Base-by-base conservation (phyloP, 2,113 vertebrate species). In the Xyrauchen texanus region DNA sequence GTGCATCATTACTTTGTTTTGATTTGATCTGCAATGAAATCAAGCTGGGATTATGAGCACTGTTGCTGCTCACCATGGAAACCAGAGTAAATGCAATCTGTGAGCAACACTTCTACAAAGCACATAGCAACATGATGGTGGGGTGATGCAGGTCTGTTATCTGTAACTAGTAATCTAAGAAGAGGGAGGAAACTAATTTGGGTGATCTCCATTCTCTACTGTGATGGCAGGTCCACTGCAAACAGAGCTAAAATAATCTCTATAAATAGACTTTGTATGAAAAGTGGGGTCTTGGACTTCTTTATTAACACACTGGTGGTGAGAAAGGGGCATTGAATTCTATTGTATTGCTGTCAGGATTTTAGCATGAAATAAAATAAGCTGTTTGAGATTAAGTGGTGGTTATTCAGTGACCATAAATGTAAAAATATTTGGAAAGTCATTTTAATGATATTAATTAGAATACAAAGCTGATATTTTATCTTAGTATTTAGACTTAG, bases 221-320 rank as follows among this genome's bases (percentile, higher is more conserved):
- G 46, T 68, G 61, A 76, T 64, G 13, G 49, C 63, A 67, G n/a
- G 60, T 12, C 69, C 69, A 83, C 65, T 53, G 79, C 79, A 83
- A 83, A 81, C 83, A 83, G 72, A 60, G 72, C 77, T 73, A 83
- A 87, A 87, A 78, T 16, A 87, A 83, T 21, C 77, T 81, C 83
- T 87, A 87, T 80, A 87, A 85, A 87, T 85, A 87, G 76, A 74
- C 63, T 13, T 52, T 21, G 76, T 64, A 58, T 55, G 77, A 71
- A 72, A 74, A 66, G 63, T 51, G 49, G 79, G 53, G 42, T 62
- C 68, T 83, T 68, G 51, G 21, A 15, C 47, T 47, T 47, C 60
- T 79, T 46, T 69, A 66, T 42, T 57, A 72, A 69, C 57, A 79
- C 62, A 57, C 63, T 61, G 73, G 70, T 52, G 74, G 52, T 21